A percentile compares a stretch with the other conserved stretches of the same genome.
Conservation (phyloP, 2,888 invertebrate species). For the Arenicola marina region DNA sequence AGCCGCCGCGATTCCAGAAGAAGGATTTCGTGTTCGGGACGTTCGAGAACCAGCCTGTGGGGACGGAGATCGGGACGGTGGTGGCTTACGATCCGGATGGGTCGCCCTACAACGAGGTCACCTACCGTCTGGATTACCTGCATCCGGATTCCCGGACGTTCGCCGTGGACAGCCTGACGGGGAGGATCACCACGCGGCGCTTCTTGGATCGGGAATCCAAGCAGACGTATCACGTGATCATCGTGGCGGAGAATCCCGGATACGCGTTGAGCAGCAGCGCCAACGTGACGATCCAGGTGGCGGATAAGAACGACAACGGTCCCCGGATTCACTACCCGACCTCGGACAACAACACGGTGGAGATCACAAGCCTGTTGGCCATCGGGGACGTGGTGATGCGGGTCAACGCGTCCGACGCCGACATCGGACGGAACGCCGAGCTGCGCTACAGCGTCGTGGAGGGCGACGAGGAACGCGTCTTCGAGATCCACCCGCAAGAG, state of each 20-base stretch:
- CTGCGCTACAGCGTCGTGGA: constrained; percentile 15
- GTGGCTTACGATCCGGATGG: constrained; percentile 22
- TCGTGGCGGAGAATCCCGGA: constrained; percentile 12
- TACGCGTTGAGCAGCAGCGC: constrained; percentile 22
- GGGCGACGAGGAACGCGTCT: constrained; percentile 13
- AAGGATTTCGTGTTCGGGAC: constrained; percentile 23
- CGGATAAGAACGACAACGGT: constrained; percentile 32
- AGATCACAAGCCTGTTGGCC: constrained; percentile 22
- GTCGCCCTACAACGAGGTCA: constrained; percentile 18
- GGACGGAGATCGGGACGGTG: constrained; percentile 26
- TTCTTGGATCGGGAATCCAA: constrained; percentile 25
- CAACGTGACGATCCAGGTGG: constrained; percentile 25
- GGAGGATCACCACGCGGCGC: constrained; percentile 18
- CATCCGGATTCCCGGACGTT: constrained; percentile 61
- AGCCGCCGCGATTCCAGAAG: constrained; percentile 25
- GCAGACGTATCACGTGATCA: constrained; percentile 14
- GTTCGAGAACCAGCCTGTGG: constrained; percentile 57
- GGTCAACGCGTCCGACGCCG: constrained; percentile 25
- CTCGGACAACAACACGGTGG: constrained; percentile 21
- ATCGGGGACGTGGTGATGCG: constrained; percentile 18
- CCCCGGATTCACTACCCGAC: constrained; percentile 31
- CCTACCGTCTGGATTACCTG: constrained; percentile 62
- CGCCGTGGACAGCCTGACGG: constrained; percentile 20
- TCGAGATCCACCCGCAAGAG: constrained; percentile 19
- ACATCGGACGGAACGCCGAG: constrained; percentile 23